phyloP scores from a whole-genome alignment of 64 coral and sea anemone genomes.

The Montipora foliosa region DNA sequence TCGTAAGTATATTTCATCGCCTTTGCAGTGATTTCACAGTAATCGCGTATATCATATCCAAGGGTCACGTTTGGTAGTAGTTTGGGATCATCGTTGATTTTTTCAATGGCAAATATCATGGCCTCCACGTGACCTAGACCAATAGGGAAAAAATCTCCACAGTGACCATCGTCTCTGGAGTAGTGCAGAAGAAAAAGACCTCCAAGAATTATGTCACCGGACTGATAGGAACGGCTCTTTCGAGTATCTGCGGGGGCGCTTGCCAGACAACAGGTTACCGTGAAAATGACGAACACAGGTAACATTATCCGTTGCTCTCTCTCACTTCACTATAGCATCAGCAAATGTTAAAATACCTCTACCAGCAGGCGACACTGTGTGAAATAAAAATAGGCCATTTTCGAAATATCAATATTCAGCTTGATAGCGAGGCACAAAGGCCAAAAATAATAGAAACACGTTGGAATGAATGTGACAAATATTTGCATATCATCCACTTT shows the following conservation, averaged over 20 bases:
- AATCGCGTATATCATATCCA: constrained; percentile 62
- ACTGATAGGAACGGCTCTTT: background rate
- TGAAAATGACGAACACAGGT: background rate
- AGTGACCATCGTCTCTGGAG: constrained; percentile 35
- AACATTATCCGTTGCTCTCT: background rate
- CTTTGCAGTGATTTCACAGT: constrained; percentile 37
- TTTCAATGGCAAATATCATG: constrained; percentile 73
- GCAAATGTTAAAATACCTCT: too few species aligned
- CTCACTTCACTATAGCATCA: background rate
- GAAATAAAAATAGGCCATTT: too few species aligned
- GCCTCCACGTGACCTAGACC: constrained; percentile 69
- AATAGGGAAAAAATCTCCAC: constrained; percentile 51
- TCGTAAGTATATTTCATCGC: constrained; percentile 46
- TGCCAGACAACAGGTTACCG: background rate
- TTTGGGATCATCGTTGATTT: constrained; percentile 56
- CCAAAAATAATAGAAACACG: too few species aligned
- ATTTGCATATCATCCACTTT: too few species aligned
- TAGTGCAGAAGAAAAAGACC: constrained; percentile 72
- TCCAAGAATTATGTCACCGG: constrained; percentile 68
- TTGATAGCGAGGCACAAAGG: too few species aligned
- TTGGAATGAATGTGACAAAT: too few species aligned
- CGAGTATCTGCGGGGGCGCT: background rate
- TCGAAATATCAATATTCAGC: too few species aligned
- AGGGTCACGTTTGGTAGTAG: constrained; percentile 47
- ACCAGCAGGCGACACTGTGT: too few species aligned